Evolutionary conservation across 30 jellyfish, hydroid and myxozoan genomes (phyloP).

Genomic region (Haliclystus octoradiatus): DNA sequence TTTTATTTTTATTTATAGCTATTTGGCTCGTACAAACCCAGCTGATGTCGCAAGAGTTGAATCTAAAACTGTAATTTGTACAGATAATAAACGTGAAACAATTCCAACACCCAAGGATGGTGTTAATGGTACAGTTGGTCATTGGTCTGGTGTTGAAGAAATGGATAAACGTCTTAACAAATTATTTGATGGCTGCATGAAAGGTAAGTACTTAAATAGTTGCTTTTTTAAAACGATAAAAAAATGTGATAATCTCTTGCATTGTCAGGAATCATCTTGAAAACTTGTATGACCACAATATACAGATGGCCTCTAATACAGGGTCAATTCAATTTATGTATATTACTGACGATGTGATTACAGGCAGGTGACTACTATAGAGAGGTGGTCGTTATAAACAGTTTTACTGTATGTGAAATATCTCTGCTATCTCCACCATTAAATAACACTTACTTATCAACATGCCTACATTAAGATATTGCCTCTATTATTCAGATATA

Average conservation of each 20-base stretch:
- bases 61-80: constrained; percentile 82
- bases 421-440: too few species aligned
- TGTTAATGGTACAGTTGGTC: constrained; percentile 76
- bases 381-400: too few species aligned
- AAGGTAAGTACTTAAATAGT: constrained; percentile 46
- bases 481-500: too few species aligned
- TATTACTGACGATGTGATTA: not conserved
- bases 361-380: not conserved
- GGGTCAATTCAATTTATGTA: too few species aligned
- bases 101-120: constrained; percentile 85
- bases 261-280: too few species aligned
- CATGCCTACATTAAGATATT: too few species aligned
- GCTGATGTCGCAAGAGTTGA: constrained; percentile 99
- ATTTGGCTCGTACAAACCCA: constrained; percentile 90
- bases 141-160: constrained; percentile 85
- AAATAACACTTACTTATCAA: too few species aligned
- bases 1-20: constrained; percentile 59
- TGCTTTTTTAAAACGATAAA: too few species aligned
- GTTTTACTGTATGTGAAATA: too few species aligned
- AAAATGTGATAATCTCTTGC: too few species aligned
- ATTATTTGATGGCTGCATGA: constrained; percentile 90
- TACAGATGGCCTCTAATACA: too few species aligned
- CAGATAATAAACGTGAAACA: constrained; percentile 65
- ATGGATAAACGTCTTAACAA: constrained; percentile 49
- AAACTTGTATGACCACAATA: too few species aligned